Evolutionary conservation across 2,113 vertebrate species (phyloP).

Genomic region (Ceyx melanurus): DNA sequence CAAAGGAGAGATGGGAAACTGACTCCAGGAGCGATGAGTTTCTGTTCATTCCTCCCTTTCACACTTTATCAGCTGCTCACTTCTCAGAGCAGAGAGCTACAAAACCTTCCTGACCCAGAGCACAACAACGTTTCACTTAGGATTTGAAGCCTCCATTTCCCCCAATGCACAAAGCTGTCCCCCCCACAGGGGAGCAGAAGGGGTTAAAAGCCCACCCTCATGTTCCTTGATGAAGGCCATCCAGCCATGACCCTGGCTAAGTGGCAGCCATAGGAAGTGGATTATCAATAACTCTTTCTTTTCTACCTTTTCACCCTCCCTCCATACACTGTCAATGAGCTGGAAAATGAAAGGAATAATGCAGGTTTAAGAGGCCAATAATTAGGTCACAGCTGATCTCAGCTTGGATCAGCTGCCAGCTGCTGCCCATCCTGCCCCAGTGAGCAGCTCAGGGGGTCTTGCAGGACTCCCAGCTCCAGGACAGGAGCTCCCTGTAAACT

Average conservation of each 20-base stretch:
- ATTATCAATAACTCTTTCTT: slow-evolving; percentile 71
- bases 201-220: slow-evolving; percentile 52
- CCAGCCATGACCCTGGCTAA: slow-evolving; percentile 71
- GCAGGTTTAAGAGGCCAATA: slow-evolving; percentile 79
- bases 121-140: not conserved
- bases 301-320: slow-evolving; percentile 48
- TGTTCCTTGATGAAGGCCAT: slow-evolving; percentile 31
- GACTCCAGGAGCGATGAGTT: not conserved
- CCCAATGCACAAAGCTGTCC: not conserved
- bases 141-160: not conserved
- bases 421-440: slow-evolving; percentile 64
- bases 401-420: slow-evolving; percentile 72
- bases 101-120: not conserved
- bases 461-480: not conserved
- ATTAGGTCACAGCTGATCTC: slow-evolving; percentile 84
- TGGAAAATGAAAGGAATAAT: slow-evolving; percentile 83
- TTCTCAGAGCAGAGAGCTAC: not conserved
- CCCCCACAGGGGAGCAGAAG: not conserved
- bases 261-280: slow-evolving; percentile 65
- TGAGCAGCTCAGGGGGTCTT: not conserved
- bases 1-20: not conserved
- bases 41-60: not conserved
- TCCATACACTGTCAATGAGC: slow-evolving; percentile 74
- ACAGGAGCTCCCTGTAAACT: too few relatives aligned
- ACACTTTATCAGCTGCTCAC: not conserved